Percentiles rank a stretch among this genome's conserved stretches.
Evolutionary conservation across 2,797 vertebrate species (phyloP).

Genomic region (Pseudomugil tenellus): DNA sequence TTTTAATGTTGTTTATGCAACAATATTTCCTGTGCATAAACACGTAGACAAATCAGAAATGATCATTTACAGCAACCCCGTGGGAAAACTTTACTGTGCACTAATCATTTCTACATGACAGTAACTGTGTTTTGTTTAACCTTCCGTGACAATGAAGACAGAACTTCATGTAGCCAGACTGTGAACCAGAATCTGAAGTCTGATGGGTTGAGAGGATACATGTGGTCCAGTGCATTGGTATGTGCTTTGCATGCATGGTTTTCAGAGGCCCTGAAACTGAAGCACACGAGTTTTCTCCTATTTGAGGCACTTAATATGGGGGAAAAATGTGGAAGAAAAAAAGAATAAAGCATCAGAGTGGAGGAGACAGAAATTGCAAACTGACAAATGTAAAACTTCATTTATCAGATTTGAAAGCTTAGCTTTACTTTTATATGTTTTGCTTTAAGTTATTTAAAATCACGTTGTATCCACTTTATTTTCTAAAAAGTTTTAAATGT

Average conservation of each 20-base stretch:
- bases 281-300: neutral
- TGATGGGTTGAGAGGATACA: neutral
- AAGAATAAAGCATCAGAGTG: neutral
- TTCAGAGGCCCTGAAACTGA: neutral
- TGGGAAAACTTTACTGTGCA: neutral
- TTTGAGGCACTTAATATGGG: neutral
- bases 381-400: neutral
- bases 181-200: constrained; percentile 1
- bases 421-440: neutral
- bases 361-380: no score
- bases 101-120: neutral
- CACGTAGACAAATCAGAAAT: neutral
- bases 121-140: neutral
- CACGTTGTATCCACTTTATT: neutral
- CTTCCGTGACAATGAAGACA: neutral
- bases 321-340: neutral
- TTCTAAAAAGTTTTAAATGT: neutral
- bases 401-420: neutral
- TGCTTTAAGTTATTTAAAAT: neutral
- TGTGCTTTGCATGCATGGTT: neutral
- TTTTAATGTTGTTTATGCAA: neutral
- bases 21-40: neutral
- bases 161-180: neutral
- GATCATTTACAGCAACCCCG: neutral
- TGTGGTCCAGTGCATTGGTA: neutral